Conservation (phyloP, 1,140 invertebrate species). For the Druon quercuslanigerum region DNA sequence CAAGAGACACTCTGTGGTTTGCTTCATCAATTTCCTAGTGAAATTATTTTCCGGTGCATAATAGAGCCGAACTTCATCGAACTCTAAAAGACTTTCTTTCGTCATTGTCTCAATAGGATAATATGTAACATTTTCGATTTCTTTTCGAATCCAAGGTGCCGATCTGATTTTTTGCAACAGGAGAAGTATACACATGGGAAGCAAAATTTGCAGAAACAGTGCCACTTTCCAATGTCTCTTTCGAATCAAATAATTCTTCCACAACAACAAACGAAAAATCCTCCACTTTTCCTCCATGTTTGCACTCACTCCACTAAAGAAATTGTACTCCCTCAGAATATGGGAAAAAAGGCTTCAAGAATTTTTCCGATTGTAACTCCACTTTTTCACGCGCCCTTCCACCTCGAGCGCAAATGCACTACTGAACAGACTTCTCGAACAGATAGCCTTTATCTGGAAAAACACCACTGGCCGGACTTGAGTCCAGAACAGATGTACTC, state of each 20-base stretch:
- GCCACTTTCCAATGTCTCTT: background rate
- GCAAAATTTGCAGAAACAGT: constrained; percentile 4
- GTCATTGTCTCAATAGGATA: constrained; percentile 2
- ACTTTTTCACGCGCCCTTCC: background rate
- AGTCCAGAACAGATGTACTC: background rate
- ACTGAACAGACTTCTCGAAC: constrained; percentile 17
- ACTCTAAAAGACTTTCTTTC: background rate
- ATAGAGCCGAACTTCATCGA: background rate
- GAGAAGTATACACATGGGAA: background rate
- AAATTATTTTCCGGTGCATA: constrained; percentile 18
- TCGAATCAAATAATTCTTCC: constrained; percentile 7
- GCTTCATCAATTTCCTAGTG: background rate
- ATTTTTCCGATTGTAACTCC: background rate
- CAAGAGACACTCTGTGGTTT: background rate
- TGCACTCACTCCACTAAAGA: background rate
- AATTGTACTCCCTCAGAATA: too few species aligned
- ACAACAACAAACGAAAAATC: constrained; percentile 10
- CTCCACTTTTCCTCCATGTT: constrained; percentile 1
- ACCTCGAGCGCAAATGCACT: constrained; percentile 10
- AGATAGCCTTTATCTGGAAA: constrained; percentile 21
- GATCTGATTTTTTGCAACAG: constrained; percentile 5
- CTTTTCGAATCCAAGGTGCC: background rate
- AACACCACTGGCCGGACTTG: background rate
- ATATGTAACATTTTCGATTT: background rate
- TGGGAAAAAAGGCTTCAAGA: too few species aligned